phyloP scores from a whole-genome alignment of 2,113 vertebrate species.

The Gymnobelideus leadbeateri region DNA sequence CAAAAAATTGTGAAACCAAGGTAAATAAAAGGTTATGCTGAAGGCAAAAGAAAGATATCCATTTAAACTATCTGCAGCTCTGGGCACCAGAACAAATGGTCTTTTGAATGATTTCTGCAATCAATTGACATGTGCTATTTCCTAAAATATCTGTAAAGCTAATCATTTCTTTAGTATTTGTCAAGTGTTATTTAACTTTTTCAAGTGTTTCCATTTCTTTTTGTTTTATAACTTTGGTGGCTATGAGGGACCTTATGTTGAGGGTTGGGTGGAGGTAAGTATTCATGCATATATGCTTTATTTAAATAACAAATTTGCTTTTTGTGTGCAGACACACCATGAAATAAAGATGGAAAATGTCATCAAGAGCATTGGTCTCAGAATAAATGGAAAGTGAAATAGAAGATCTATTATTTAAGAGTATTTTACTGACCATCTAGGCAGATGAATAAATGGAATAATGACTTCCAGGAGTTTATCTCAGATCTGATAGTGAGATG shows the following conservation, averaged over 20 bases:
- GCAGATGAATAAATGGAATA: background rate
- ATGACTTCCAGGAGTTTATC: background rate
- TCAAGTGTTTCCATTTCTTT: too few relatives aligned
- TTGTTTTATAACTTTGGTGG: too few relatives aligned
- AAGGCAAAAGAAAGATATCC: slow-evolving; percentile 31
- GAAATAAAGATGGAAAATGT: background rate
- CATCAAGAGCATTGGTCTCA: background rate
- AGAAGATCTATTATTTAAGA: background rate
- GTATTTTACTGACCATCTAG: background rate
- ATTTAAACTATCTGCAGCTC: background rate
- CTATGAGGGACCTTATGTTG: background rate
- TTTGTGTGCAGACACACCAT: background rate
- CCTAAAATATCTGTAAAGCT: background rate
- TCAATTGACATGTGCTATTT: background rate
- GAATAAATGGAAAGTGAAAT: too few relatives aligned
- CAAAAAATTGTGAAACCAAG: background rate
- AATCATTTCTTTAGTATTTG: background rate
- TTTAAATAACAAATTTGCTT: background rate
- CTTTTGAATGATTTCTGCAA: background rate
- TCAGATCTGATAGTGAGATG: background rate
- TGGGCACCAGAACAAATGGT: background rate
- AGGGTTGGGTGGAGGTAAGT: background rate
- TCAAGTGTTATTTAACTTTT: background rate
- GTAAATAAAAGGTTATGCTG: slow-evolving; percentile 6
- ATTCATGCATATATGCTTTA: background rate